A percentile compares a stretch with the other conserved stretches of the same genome.
Evolutionary conservation across 1,140 invertebrate species (phyloP).

Genomic region (Fopius arisanus): DNA sequence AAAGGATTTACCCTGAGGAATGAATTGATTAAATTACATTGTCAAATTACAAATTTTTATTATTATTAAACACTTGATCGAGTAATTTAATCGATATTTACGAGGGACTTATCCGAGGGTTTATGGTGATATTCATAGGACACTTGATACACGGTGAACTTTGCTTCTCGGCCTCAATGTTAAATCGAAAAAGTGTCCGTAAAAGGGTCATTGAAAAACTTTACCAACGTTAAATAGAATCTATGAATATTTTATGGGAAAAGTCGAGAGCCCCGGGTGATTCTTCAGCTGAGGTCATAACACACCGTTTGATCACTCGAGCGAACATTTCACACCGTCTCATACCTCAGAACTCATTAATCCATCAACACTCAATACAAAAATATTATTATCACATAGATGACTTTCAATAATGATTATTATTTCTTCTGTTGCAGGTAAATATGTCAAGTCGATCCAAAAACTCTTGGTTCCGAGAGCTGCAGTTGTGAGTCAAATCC

Average conservation of each 20-base stretch:
- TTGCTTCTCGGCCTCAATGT: conserved; percentile 6
- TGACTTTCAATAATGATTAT: conserved; percentile 4
- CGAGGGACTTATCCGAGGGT: background rate
- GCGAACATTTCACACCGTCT: background rate
- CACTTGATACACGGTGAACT: background rate
- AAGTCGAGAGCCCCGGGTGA: background rate
- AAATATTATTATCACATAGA: background rate
- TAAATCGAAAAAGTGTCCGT: conserved; percentile 17
- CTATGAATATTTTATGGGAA: conserved; percentile 35
- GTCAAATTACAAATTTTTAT: no score
- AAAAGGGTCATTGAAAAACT: conserved; percentile 36
- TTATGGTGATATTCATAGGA: background rate
- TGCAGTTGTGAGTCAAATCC: background rate
- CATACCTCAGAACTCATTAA: background rate
- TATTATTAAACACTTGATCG: no score
- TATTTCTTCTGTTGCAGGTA: conserved; percentile 27
- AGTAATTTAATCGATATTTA: no score
- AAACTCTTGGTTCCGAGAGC: background rate
- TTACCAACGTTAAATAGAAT: conserved; percentile 19
- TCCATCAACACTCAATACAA: background rate
- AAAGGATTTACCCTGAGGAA: background rate
- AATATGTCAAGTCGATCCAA: background rate
- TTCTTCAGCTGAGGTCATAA: background rate
- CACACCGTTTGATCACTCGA: background rate
- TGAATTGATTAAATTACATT: background rate